Evolutionary conservation across 2,888 invertebrate genomes (phyloP), one percentile per base, ranked within the genome.

Genomic region (Drosophila subquinaria): DNA sequence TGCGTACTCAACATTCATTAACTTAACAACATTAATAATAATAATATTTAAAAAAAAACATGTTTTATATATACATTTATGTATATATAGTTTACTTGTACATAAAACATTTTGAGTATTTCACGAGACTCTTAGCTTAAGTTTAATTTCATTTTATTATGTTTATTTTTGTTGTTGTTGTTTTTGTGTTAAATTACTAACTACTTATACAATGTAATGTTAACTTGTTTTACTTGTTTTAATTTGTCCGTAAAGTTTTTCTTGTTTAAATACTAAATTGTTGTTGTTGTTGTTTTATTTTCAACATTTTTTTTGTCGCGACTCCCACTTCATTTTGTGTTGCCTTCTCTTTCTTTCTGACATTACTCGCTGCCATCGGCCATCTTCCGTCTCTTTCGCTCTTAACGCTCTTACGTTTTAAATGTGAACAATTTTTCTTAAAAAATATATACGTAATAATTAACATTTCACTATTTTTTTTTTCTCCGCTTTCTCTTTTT

Each of bases 161-260:
- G 48, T 33, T 51, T 36, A 17, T 35, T 11, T 35, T 51, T 51
- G 20, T 51, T 11, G 23, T 57, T 73, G 71, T 51, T 59, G 83
- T 67, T 73, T 60, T 84, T 71, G 79, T 81, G 90, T 90, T 82
- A 81, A 89, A 90, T 92, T 91, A 91, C 92, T 92, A 92, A 92
- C 91, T 91, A 91, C 91, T 91, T 91, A 92, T 90, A 91, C 83
- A 88, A 92, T 91, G 91, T 91, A 91, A 91, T 91, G 91, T 91
- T 91, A 91, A 91, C 91, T 91, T 92, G 89, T 92, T 92, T 91
- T 92, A 90, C 91, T 90, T 90, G 85, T 84, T 90, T 90, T 90
- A 90, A 90, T 88, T 90, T 90, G 91, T 92, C 83, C 84, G 79
- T 91, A 87, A 91, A 82, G 80, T 81, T 88, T 86, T 78, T 50